Evolutionary conservation across 2,888 invertebrate genomes (phyloP).

Genomic region (Nephrotoma flavescens): DNA sequence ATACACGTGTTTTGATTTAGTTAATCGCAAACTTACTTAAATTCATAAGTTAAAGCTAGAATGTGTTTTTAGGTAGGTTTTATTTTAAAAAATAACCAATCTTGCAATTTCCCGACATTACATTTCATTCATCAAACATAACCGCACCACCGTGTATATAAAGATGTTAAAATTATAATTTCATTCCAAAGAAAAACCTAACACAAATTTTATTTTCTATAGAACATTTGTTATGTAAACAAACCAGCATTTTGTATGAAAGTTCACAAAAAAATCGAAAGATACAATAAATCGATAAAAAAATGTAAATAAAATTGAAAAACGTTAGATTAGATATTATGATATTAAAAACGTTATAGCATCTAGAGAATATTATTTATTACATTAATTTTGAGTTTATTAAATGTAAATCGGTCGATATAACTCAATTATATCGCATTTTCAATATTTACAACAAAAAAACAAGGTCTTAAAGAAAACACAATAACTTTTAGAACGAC

Average conservation of each 20-base stretch:
- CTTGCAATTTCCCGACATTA: background rate
- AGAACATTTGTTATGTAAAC: background rate
- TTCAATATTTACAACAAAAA: background rate
- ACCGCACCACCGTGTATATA: background rate
- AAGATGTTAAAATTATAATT: background rate
- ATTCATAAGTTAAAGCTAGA: too few species aligned
- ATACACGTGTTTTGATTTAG: too few species aligned
- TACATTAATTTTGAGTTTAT: background rate
- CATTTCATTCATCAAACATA: background rate
- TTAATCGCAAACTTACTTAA: too few species aligned
- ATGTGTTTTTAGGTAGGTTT: too few species aligned
- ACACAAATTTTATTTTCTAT: background rate
- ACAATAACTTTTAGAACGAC: too few species aligned
- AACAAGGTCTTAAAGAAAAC: background rate
- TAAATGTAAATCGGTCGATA: background rate
- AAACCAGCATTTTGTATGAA: background rate
- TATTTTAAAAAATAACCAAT: background rate
- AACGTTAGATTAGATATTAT: background rate
- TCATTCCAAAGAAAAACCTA: background rate
- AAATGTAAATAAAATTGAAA: background rate
- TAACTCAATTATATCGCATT: background rate
- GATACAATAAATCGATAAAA: background rate
- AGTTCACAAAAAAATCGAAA: background rate
- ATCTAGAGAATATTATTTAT: background rate
- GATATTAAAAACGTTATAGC: background rate